Conservation (phyloP, 2,113 vertebrate species). For the Canis aureus region DNA sequence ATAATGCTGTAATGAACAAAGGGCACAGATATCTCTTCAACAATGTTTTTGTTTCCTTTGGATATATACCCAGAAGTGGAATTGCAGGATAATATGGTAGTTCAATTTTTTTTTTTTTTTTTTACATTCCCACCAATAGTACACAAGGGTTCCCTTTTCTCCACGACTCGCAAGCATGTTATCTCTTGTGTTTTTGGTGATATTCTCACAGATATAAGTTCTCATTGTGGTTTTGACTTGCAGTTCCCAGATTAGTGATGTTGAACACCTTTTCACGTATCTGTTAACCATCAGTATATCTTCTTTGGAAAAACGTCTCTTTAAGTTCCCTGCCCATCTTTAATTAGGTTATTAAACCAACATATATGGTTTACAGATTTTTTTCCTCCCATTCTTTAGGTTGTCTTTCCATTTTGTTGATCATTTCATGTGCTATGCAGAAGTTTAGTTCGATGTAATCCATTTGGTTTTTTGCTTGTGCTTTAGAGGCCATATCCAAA, state of each 20-base stretch:
- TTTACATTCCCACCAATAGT: neutral
- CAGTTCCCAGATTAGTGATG: neutral
- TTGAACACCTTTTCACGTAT: neutral
- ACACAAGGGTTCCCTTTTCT: neutral
- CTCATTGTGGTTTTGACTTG: neutral
- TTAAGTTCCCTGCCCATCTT: neutral
- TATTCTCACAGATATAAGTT: neutral
- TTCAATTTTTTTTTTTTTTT: neutral
- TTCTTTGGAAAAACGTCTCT: conserved; percentile 3
- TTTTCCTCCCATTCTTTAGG: neutral
- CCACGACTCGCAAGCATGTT: neutral
- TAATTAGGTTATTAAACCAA: neutral
- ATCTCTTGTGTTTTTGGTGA: neutral
- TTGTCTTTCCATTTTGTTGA: neutral
- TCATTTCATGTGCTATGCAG: neutral
- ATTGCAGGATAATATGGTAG: neutral
- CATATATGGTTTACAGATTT: neutral
- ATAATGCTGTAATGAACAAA: neutral
- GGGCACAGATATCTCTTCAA: neutral
- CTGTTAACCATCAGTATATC: neutral
- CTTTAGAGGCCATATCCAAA: neutral
- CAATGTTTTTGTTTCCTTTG: neutral
- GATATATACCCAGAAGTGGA: neutral
- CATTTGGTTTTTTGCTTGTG: neutral
- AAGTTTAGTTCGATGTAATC: neutral